Conservation (phyloP, 2,888 invertebrate genomes). For the Cerastis rubricosa region DNA sequence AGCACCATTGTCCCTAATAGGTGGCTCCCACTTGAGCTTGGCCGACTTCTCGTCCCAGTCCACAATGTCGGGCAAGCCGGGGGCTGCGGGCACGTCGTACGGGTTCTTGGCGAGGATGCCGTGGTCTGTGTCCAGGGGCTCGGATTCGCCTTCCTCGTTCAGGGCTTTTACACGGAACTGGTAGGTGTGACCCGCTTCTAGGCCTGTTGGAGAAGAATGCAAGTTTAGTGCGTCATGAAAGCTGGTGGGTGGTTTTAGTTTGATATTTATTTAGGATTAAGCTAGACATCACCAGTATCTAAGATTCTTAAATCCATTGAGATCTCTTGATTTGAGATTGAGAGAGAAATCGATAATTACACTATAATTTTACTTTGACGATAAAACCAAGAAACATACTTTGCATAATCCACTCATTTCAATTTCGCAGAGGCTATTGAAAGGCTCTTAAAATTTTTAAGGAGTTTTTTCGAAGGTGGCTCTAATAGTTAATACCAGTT, state of each 20-base stretch:
- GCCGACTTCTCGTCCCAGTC: conserved; percentile 98
- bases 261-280: too few species aligned
- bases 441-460: too few species aligned
- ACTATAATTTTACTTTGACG: too few species aligned
- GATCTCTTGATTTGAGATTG: too few species aligned
- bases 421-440: too few species aligned
- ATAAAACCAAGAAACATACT: too few species aligned
- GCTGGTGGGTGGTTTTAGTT: too few species aligned
- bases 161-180: conserved; percentile 99
- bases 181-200: conserved; percentile 98
- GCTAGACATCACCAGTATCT: background rate
- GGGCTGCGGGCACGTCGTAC: conserved; percentile 96
- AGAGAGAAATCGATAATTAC: too few species aligned
- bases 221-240: too few species aligned
- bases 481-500: too few species aligned
- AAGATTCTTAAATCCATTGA: background rate
- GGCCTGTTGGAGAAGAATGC: conserved; percentile 87
- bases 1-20: conserved; percentile 97
- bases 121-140: conserved; percentile 97
- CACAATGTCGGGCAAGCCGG: conserved; percentile 97
- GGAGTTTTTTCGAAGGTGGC: too few species aligned
- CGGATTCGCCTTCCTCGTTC: conserved; percentile 99
- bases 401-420: too few species aligned
- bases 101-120: conserved; percentile 99
- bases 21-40: conserved; percentile 97